Base-by-base conservation (phyloP, 2,113 vertebrate species). In the Blennius ocellaris region DNA sequence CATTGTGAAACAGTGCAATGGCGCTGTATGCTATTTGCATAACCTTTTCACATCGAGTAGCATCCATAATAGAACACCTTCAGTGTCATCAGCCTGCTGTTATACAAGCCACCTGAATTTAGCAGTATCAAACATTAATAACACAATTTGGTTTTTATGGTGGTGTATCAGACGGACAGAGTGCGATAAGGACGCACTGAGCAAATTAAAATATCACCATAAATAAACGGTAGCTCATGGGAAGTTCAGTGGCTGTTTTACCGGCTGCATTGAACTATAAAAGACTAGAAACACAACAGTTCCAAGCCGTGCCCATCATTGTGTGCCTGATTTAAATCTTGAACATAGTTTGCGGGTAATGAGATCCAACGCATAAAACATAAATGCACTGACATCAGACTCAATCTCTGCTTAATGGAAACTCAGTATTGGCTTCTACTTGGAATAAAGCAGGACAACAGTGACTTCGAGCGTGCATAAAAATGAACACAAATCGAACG, bases 71-170 rank as follows among this genome's bases (percentile, higher is more conserved):
- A 21, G 0, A 11, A 10, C 39, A 44, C 21, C 21, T 54, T 30
- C 15, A 48, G 11, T 2, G 11, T 48, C 36, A 37, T 56, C 49
- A 53, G 12, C 30, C 50, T 45, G 17, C 36, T 36, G 15, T 39
- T 50, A 7, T 39, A 61, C 11, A 41, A 17, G 30, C 8, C 37
- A 16, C 40, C 9, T 41, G 12, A n/a, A n/a, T 45, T 51, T 37
- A 5, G 44, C 43, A 43, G 16, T 41, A 51, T 56, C 51, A 36
- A 59, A 65, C 17, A 39, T 47, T 65, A 40, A 53, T 65, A 40
- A 53, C 36, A 41, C 5, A 47, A 73, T 57, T 64, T 62, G 11
- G 2, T 30, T 59, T 73, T 73, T 70, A 67, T 63, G 6, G 17
- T 14, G 39, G 43, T 11, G 36, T 43, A 53, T 63, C 44, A 68